Base-by-base conservation (phyloP, 1,140 invertebrate species). In the Anagrus nilaparvatae region DNA sequence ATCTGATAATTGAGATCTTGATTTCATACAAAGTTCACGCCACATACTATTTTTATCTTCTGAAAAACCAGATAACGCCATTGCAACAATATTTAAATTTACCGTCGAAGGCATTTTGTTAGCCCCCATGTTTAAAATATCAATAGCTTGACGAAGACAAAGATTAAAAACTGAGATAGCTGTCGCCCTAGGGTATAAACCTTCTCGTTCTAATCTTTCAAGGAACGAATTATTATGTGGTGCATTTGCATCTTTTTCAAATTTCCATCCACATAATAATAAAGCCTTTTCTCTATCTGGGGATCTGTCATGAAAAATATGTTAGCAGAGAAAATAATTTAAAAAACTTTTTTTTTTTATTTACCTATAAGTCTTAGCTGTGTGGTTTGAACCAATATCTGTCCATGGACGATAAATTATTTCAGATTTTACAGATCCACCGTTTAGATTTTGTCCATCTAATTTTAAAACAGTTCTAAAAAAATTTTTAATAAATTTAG, bases 131-230 rank as follows among this genome's bases (percentile, higher is more conserved):
- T 81, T 84, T 27, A 96, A 71, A 50, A 93, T 84, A 47, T 89
- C 81, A 49, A 96, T 87, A 10, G 90, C 90, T 53, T 77, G 67
- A 39, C 79, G 74, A 32, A 95, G 71, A 57, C 87, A 82, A 43
- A 95, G 69, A 68, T 91, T 87, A 60, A 96, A 96, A 30, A 93
- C 79, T 28, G 88, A 82, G 30, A 96, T 82, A 21, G 91, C 87
- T 7, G 91, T 88, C 19, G 89, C 89, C 61, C 89, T 75, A 27
- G 87, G 79, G 63, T 79, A 86, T 36, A 74, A 69, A 25, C 75
- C 71, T 54, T 75, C 75, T 40, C 70, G 71, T 56, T 77, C 77
- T 16, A 80, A 58, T 56, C 71, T 66, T 51, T 79, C 78, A 20
- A 79, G 58, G 49, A 77, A 76, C 23, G 70, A 48, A 45, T 59